Evolutionary conservation across 2,888 invertebrate genomes (phyloP).

Genomic region (Zhuqinia jingwanae): DNA sequence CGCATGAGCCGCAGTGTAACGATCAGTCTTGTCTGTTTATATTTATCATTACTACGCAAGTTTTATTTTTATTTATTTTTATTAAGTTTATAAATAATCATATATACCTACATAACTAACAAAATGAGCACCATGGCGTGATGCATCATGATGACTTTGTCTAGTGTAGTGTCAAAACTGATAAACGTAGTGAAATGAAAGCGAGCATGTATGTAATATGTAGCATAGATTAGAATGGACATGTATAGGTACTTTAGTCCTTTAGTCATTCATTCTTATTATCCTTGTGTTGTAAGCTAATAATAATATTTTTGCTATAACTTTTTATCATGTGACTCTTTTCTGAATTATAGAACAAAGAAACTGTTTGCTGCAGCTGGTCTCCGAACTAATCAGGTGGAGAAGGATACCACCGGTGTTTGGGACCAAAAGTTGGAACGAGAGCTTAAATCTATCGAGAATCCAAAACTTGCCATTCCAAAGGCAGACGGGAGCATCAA

Average conservation of each 20-base stretch:
- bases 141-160: not conserved
- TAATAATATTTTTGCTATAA: not conserved
- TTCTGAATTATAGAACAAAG: slow-evolving; percentile 70
- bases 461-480: slow-evolving; percentile 78
- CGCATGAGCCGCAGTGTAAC: slow-evolving; percentile 19
- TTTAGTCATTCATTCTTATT: not conserved
- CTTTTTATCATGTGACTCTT: not conserved
- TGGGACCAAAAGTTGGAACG: slow-evolving; percentile 77
- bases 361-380: slow-evolving; percentile 75
- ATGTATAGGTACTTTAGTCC: no score
- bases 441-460: slow-evolving; percentile 72
- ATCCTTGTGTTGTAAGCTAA: not conserved
- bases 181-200: not conserved
- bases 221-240: not conserved
- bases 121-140: not conserved
- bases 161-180: not conserved
- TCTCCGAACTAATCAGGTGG: slow-evolving; percentile 66
- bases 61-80: not conserved
- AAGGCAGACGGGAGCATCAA: slow-evolving; percentile 77
- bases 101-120: not conserved
- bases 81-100: not conserved
- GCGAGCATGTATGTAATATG: not conserved
- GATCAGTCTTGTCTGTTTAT: not conserved
- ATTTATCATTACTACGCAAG: not conserved
- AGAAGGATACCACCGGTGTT: slow-evolving; percentile 63